A percentile compares a stretch with the other conserved stretches of the same genome.
Evolutionary conservation across 2,888 invertebrate species (phyloP).

Genomic region (Tipula lateralis): DNA sequence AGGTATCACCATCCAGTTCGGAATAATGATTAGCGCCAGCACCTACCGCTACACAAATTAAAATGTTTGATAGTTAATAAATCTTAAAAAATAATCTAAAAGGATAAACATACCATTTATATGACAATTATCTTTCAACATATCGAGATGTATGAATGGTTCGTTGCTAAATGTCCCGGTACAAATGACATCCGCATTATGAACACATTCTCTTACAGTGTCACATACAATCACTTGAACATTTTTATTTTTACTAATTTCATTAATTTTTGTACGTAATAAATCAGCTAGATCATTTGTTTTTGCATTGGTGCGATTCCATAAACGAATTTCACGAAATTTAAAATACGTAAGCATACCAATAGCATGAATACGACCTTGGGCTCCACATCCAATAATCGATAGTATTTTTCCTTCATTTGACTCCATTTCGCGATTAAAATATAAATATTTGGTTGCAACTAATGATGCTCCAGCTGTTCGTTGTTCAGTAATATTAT

Average conservation of each 20-base stretch:
- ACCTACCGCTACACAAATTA: conserved; percentile 54
- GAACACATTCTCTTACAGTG: conserved; percentile 51
- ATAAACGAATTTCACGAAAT: conserved; percentile 51
- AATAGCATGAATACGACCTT: conserved; percentile 51
- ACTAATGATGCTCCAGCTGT: conserved; percentile 56
- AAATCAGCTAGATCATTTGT: conserved; percentile 44
- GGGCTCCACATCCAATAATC: conserved; percentile 54
- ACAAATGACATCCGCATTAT: conserved; percentile 58
- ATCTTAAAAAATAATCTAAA: not conserved
- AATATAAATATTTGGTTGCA: conserved; percentile 53
- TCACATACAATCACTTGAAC: conserved; percentile 38
- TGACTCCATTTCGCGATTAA: conserved; percentile 37
- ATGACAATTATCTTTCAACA: conserved; percentile 55
- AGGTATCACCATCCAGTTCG: conserved; percentile 54
- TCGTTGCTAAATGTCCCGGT: conserved; percentile 54
- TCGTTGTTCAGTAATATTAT: conserved; percentile 55
- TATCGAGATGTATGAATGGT: conserved; percentile 52
- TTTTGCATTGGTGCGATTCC: conserved; percentile 51
- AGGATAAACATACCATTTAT: conserved; percentile 53
- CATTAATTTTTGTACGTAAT: conserved; percentile 38
- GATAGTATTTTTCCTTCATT: conserved; percentile 41
- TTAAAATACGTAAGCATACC: conserved; percentile 51
- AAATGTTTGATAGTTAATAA: not conserved
- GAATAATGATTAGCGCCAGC: conserved; percentile 51
- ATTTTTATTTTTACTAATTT: conserved; percentile 35